phyloP scores from a whole-genome alignment of 1,140 invertebrate genomes.

The Scaptomyza montana region DNA sequence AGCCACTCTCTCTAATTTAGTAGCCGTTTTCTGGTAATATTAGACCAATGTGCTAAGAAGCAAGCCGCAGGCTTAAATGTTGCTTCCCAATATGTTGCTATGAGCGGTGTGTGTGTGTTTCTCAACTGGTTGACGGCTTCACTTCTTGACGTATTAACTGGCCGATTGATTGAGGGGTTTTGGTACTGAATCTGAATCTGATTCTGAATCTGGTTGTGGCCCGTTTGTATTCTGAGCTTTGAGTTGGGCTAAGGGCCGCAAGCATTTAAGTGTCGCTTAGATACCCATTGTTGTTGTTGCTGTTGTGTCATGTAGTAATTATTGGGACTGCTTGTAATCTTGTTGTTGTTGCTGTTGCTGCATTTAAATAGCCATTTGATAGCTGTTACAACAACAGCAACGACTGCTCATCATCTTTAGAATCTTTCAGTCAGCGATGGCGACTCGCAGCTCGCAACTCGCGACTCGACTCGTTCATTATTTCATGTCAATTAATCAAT shows the following conservation, averaged over 20 bases:
- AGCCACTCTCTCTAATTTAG: conserved; percentile 36
- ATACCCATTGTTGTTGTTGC: conserved; percentile 23
- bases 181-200: background rate
- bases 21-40: conserved; percentile 44
- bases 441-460: too few relatives aligned
- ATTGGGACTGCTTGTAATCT: conserved; percentile 29
- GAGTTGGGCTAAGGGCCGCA: conserved; percentile 21
- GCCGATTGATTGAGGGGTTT: conserved; percentile 38
- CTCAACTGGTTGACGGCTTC: conserved; percentile 45
- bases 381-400: conserved; percentile 46
- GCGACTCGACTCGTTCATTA: conserved; percentile 24
- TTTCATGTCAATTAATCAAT: conserved; percentile 72
- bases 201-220: conserved; percentile 15
- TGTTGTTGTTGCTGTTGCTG: conserved; percentile 33
- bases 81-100: too few relatives aligned
- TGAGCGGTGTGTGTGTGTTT: conserved; percentile 6
- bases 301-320: conserved; percentile 62
- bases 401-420: conserved; percentile 40
- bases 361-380: conserved; percentile 68
- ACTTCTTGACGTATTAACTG: conserved; percentile 35
- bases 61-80: conserved; percentile 18
- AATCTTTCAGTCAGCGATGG: conserved; percentile 2
- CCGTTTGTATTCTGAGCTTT: background rate
- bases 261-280: conserved; percentile 42
- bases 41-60: conserved; percentile 36